Conservation (phyloP, 2,888 invertebrate genomes). For the Barypeithes pellucidus region DNA sequence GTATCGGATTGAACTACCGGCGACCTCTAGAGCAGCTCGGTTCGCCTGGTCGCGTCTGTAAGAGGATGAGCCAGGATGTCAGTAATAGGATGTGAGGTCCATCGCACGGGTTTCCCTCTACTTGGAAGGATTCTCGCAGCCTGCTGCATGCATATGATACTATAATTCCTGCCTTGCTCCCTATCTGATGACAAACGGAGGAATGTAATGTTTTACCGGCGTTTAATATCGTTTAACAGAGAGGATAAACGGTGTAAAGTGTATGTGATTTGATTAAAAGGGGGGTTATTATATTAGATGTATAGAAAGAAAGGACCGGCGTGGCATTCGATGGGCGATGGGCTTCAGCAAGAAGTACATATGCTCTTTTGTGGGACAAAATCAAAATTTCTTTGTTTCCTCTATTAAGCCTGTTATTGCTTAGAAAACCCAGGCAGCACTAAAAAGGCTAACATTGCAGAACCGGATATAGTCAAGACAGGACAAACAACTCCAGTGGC, state of each 20-base stretch:
- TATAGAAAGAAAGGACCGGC: too few species aligned
- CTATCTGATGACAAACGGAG: constrained; percentile 46
- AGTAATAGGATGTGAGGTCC: constrained; percentile 69
- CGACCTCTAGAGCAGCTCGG: constrained; percentile 58
- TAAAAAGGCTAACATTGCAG: too few species aligned
- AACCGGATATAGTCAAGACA: too few species aligned
- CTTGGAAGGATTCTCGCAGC: constrained; percentile 64
- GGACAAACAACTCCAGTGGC: too few species aligned
- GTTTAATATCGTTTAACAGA: constrained; percentile 49
- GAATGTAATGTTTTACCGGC: constrained; percentile 43
- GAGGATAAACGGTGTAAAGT: constrained; percentile 42
- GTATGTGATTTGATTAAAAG: constrained; percentile 33
- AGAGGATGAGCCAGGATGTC: constrained; percentile 69
- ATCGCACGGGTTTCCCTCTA: constrained; percentile 63
- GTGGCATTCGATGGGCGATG: too few species aligned
- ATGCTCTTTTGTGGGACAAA: too few species aligned
- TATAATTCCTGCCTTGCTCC: constrained; percentile 43
- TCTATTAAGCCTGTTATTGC: too few species aligned
- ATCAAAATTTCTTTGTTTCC: too few species aligned
- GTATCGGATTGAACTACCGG: constrained; percentile 1
- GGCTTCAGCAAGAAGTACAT: too few species aligned
- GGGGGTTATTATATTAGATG: too few species aligned
- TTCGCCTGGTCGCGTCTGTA: constrained; percentile 55
- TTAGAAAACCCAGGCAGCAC: too few species aligned
- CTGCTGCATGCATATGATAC: constrained; percentile 45